Conservation (phyloP, 2,113 vertebrate species). For the Sinocyclocheilus rhinocerous region DNA sequence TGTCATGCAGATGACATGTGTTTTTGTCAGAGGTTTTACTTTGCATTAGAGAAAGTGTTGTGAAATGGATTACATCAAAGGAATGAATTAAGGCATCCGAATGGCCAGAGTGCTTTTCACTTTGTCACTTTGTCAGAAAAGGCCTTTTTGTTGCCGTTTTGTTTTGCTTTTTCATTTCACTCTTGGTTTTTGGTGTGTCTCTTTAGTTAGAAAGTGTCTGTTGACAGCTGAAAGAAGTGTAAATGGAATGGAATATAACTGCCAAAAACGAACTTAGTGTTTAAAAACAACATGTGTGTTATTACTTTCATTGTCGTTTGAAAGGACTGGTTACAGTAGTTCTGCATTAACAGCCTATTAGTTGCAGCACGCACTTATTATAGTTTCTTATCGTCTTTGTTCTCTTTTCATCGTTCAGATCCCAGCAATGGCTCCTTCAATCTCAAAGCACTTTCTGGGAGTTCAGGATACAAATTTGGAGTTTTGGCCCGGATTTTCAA, state of each 20-base stretch:
- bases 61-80: background rate
- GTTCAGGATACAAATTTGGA: constrained; percentile 96
- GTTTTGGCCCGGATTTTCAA: constrained; percentile 98
- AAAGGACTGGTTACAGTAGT: constrained; percentile 69
- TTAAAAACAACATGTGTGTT: background rate
- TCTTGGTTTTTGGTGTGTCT: background rate
- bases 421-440: constrained; percentile 92
- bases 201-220: background rate
- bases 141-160: background rate
- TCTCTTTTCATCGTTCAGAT: constrained; percentile 71
- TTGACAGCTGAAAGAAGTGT: background rate
- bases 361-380: background rate
- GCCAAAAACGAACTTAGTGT: background rate
- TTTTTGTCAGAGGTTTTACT: background rate
- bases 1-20: background rate
- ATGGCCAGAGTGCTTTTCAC: background rate
- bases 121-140: background rate
- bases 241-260: background rate
- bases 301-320: background rate
- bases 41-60: background rate
- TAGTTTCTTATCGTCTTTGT: background rate
- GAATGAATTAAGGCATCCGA: background rate
- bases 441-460: constrained; percentile 88
- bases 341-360: background rate
- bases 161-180: background rate